phyloP scores from a whole-genome alignment of 2,797 vertebrate species.

The Percopsis omiscomaycus region DNA sequence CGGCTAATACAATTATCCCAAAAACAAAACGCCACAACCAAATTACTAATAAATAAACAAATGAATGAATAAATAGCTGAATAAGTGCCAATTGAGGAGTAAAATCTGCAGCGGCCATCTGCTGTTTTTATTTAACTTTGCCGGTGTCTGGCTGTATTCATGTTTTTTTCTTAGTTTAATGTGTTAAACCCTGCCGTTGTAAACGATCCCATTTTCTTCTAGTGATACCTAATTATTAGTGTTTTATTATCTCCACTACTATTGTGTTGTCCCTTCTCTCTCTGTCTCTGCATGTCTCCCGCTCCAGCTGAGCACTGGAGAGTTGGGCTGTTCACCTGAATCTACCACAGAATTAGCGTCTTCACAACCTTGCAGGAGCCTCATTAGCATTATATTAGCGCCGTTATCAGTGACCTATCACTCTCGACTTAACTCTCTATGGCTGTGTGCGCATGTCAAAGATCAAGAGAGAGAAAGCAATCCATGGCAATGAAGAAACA shows the following conservation, averaged over 20 bases:
- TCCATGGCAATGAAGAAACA: too few species aligned
- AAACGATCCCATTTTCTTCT: neutral
- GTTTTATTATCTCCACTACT: neutral
- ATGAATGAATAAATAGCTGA: too few species aligned
- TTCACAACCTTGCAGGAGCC: constrained; percentile 66
- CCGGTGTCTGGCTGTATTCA: neutral
- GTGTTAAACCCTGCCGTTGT: neutral
- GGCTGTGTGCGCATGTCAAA: constrained; percentile 2
- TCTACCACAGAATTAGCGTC: constrained; percentile 65
- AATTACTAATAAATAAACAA: too few species aligned
- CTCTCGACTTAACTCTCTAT: constrained; percentile 49
- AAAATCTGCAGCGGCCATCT: too few species aligned
- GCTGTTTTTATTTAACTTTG: neutral
- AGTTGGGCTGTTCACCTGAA: constrained; percentile 62
- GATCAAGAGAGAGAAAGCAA: neutral
- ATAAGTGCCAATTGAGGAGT: too few species aligned
- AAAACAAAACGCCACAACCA: too few species aligned
- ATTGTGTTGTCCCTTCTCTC: neutral
- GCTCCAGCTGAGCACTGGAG: constrained; percentile 60
- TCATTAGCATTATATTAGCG: constrained; percentile 74
- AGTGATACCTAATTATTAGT: neutral
- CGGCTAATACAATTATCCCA: too few species aligned
- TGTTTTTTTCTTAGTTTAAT: neutral
- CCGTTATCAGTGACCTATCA: constrained; percentile 65
- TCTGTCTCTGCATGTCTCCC: constrained; percentile 43